These are phyloP conservation scores for Branchinecta lynchi DNA, from an alignment of 1,140 invertebrate genomes.

Conservation along the genomic window DNA sequence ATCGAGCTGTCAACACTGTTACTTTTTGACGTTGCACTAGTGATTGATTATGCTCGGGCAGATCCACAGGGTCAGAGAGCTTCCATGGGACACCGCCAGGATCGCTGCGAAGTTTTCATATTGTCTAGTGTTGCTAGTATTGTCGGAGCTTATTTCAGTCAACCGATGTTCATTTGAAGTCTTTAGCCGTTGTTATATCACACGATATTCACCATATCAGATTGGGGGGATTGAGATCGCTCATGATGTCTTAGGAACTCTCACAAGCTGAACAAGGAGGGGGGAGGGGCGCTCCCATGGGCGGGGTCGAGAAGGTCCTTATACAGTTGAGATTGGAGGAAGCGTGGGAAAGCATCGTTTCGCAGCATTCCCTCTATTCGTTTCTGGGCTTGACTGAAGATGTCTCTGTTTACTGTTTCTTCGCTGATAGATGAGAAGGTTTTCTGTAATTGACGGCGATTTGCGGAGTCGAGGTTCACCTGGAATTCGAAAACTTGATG, in stretches of 20 bases:
- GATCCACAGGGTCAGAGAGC: too few relatives aligned
- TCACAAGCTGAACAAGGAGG: not conserved
- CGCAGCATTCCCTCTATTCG: not conserved
- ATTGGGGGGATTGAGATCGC: too few relatives aligned
- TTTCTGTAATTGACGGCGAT: not conserved
- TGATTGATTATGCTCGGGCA: too few relatives aligned
- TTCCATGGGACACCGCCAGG: too few relatives aligned
- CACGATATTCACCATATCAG: too few relatives aligned
- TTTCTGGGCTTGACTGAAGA: not conserved
- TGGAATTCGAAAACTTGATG: not conserved
- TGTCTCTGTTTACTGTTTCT: not conserved
- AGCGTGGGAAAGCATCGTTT: constrained; percentile 2
- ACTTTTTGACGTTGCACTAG: too few relatives aligned
- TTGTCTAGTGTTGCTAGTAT: too few relatives aligned
- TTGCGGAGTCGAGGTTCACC: not conserved
- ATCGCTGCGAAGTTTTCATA: too few relatives aligned
- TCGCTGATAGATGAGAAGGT: not conserved
- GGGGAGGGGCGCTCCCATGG: not conserved
- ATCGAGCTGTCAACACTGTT: too few relatives aligned
- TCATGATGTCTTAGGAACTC: not conserved
- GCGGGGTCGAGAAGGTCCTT: not conserved
- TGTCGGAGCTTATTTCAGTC: too few relatives aligned
- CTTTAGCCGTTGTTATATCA: too few relatives aligned
- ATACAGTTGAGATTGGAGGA: not conserved
- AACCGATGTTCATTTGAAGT: too few relatives aligned